Evolutionary conservation across 2,113 vertebrate species (phyloP).

Genomic region (Dendropsophus ebraccatus): DNA sequence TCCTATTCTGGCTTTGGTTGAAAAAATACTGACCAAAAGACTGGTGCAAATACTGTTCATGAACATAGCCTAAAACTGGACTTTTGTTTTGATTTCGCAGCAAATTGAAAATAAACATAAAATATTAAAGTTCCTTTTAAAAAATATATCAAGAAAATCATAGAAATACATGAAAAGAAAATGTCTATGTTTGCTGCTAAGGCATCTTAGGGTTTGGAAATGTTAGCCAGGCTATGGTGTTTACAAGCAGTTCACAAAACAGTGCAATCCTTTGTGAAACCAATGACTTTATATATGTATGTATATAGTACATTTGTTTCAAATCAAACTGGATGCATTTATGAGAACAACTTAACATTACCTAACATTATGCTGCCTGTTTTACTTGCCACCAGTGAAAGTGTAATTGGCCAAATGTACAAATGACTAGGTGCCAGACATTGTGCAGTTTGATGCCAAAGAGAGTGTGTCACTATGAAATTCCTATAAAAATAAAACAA

Average conservation of each 20-base stretch:
- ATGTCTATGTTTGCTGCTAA: constrained; percentile 6
- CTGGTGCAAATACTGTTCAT: no score
- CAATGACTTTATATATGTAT: constrained; percentile 41
- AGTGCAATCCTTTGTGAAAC: constrained; percentile 35
- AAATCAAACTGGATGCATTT: constrained; percentile 58
- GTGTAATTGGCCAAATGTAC: constrained; percentile 58
- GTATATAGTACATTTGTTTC: constrained; percentile 59
- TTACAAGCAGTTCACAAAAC: constrained; percentile 45
- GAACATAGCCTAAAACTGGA: no score
- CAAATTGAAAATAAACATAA: background rate
- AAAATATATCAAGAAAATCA: constrained; percentile 1
- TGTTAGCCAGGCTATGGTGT: constrained; percentile 1
- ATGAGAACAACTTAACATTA: constrained; percentile 55
- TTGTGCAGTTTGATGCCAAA: constrained; percentile 55
- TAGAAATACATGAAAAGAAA: background rate
- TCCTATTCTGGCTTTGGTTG: no score
- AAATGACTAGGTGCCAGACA: constrained; percentile 59
- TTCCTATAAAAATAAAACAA: constrained; percentile 60
- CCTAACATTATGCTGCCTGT: constrained; percentile 57
- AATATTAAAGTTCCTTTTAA: background rate
- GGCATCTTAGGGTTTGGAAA: constrained; percentile 1
- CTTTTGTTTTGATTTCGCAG: background rate
- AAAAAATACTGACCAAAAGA: no score
- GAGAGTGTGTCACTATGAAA: constrained; percentile 58
- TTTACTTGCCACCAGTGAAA: constrained; percentile 60